A percentile compares a stretch with the other conserved stretches of the same genome.
Conservation (phyloP, 2,113 vertebrate genomes). For the Microcebus lehilahytsara region DNA sequence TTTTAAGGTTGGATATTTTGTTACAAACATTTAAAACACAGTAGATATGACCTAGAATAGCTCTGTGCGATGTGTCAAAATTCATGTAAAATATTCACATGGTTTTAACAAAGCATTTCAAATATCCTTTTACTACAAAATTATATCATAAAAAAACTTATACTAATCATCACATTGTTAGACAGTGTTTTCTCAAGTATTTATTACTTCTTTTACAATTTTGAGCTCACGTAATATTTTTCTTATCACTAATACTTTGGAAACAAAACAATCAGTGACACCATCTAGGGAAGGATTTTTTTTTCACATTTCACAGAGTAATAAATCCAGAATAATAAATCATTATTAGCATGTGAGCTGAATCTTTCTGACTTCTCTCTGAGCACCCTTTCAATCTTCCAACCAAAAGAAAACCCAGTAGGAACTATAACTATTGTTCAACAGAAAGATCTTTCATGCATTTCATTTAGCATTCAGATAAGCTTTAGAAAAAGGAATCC, state of each 20-base stretch:
- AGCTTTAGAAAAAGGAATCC: constrained; percentile 67
- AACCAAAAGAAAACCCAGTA: constrained; percentile 40
- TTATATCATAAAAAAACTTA: neutral
- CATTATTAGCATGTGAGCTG: constrained; percentile 34
- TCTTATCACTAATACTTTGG: constrained; percentile 36
- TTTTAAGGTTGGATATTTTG: neutral
- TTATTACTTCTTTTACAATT: constrained; percentile 27
- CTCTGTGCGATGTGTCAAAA: neutral
- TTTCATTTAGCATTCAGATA: constrained; percentile 55
- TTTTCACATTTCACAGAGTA: constrained; percentile 49
- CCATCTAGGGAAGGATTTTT: constrained; percentile 21
- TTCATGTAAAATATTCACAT: neutral
- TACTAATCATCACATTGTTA: neutral
- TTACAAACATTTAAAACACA: neutral
- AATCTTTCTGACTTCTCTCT: constrained; percentile 44
- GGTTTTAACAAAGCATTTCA: neutral
- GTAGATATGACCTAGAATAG: neutral
- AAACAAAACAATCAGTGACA: constrained; percentile 68
- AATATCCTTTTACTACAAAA: neutral
- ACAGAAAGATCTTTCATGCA: constrained; percentile 32
- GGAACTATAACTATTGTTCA: constrained; percentile 63
- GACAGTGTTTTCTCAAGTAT: neutral
- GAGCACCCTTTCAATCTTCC: constrained; percentile 10
- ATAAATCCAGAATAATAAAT: constrained; percentile 56
- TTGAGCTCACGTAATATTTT: constrained; percentile 47